Conservation (phyloP, 1,140 invertebrate genomes). For the Monomorium pharaonis region DNA sequence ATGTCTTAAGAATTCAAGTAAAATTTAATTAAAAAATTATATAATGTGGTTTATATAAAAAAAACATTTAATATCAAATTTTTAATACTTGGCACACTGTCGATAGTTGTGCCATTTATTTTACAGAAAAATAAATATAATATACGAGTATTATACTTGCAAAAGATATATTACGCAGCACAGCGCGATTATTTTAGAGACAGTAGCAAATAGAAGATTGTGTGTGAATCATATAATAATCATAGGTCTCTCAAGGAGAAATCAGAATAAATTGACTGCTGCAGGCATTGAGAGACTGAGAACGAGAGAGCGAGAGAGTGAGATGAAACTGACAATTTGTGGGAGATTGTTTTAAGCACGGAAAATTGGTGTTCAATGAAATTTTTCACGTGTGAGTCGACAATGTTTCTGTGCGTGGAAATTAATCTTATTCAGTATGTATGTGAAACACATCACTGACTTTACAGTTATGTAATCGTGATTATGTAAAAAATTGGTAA, state of each 20-base stretch:
- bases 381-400: background rate
- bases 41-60: no score
- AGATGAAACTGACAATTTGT: background rate
- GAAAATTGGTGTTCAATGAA: background rate
- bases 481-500: background rate
- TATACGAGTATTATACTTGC: background rate
- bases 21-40: no score
- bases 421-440: constrained; percentile 26
- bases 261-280: background rate
- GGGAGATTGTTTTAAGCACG: background rate
- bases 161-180: background rate
- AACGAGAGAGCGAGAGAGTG: background rate
- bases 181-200: background rate
- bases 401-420: background rate
- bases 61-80: no score
- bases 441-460: background rate
- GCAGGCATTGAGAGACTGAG: no score
- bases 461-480: background rate
- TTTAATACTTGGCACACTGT: no score
- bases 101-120: no score
- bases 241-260: background rate
- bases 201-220: background rate
- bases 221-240: constrained; percentile 1
- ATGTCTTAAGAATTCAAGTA: no score
- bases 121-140: background rate